Conservation (phyloP, 2,797 vertebrate genomes). For the Paedocypris micromegethes region DNA sequence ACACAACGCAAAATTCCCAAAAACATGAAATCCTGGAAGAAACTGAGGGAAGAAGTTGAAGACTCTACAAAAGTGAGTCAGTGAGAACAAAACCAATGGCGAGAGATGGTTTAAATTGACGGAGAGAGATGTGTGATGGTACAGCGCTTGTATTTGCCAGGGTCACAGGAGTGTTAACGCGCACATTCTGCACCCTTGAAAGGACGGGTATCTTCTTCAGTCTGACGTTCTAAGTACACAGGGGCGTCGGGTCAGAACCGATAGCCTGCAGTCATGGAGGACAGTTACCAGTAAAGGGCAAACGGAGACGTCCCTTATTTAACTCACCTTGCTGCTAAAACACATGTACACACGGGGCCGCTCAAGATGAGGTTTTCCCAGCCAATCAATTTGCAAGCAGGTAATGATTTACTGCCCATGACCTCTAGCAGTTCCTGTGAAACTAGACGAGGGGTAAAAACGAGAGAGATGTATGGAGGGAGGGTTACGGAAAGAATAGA, state of each 20-base stretch:
- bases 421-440: slow-evolving; percentile 37
- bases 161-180: slow-evolving; percentile 9
- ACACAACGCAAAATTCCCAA: no score
- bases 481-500: slow-evolving; percentile 38
- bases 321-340: slow-evolving; percentile 14
- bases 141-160: slow-evolving; percentile 9
- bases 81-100: slow-evolving; percentile 47
- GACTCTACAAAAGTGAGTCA: not conserved
- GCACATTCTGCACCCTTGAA: slow-evolving; percentile 8
- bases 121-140: not conserved
- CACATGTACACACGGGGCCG: slow-evolving; percentile 25
- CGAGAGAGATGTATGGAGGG: slow-evolving; percentile 43
- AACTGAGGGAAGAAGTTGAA: no score
- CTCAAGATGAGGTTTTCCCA: slow-evolving; percentile 26
- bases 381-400: slow-evolving; percentile 19
- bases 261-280: slow-evolving; percentile 8
- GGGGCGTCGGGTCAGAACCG: not conserved
- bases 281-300: slow-evolving; percentile 7
- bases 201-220: slow-evolving; percentile 8
- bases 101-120: slow-evolving; percentile 26
- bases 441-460: slow-evolving; percentile 15
- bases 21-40: no score
- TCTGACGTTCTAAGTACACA: slow-evolving; percentile 13
- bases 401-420: slow-evolving; percentile 12
- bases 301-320: slow-evolving; percentile 9